These are phyloP conservation scores for Peromyscus californicus DNA, from an alignment of 2,113 vertebrate genomes.

Conservation along the genomic window DNA sequence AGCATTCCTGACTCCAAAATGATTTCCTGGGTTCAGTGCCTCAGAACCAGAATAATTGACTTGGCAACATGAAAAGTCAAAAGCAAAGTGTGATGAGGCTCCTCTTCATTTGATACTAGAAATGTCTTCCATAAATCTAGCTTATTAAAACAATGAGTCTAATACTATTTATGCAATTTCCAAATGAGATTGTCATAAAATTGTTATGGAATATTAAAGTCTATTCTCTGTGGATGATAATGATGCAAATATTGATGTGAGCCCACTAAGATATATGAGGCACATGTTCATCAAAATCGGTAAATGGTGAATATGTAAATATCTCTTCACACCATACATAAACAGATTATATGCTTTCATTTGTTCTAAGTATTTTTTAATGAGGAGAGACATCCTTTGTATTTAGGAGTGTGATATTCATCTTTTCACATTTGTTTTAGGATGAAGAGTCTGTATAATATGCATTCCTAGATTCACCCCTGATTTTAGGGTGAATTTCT, in stretches of 20 bases:
- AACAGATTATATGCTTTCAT: conserved; percentile 64
- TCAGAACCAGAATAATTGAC: conserved; percentile 83
- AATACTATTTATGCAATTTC: conserved; percentile 67
- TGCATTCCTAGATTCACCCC: conserved; percentile 17
- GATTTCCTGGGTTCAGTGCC: conserved; percentile 78
- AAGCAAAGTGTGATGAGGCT: conserved; percentile 78
- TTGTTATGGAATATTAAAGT: conserved; percentile 78
- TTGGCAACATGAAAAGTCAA: conserved; percentile 83
- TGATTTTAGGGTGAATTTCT: neutral
- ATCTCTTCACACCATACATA: conserved; percentile 47
- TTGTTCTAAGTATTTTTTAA: conserved; percentile 52
- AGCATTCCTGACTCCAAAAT: conserved; percentile 75
- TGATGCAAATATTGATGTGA: conserved; percentile 68
- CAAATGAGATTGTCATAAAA: conserved; percentile 75
- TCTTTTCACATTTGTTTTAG: conserved; percentile 19
- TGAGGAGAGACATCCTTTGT: conserved; percentile 36
- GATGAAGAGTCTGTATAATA: conserved; percentile 17
- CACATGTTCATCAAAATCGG: conserved; percentile 57
- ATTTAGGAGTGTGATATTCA: conserved; percentile 38
- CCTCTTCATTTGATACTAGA: conserved; percentile 76
- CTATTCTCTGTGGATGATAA: conserved; percentile 66
- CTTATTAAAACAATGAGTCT: conserved; percentile 72
- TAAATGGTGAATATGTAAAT: conserved; percentile 51
- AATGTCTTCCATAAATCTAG: conserved; percentile 77
- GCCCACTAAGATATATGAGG: conserved; percentile 32